phyloP scores from a whole-genome alignment of 2,888 invertebrate species.

The Nomada hirtipes region DNA sequence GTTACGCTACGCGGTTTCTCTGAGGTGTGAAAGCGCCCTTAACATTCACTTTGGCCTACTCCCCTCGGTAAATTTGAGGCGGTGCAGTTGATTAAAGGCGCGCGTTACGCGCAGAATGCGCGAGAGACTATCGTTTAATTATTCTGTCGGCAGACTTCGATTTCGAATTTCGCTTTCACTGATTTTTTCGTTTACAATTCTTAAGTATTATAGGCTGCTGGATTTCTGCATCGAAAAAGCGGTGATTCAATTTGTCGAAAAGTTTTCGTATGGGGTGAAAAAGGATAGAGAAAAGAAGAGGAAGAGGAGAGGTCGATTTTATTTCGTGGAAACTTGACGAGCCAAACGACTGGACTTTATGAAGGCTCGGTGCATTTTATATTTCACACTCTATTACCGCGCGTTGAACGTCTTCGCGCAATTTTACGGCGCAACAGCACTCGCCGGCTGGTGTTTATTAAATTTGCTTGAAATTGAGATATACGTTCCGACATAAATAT shows the following conservation, averaged over 20 bases:
- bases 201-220: too few species aligned
- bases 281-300: neutral
- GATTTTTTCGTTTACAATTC: too few species aligned
- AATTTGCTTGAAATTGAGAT: slow-evolving; percentile 15
- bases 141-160: neutral
- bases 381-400: neutral
- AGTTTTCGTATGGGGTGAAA: neutral
- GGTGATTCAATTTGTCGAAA: too few species aligned
- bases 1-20: slow-evolving; percentile 17
- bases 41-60: slow-evolving; percentile 23
- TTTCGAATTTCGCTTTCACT: neutral
- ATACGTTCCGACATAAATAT: slow-evolving; percentile 20
- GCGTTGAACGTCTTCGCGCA: slow-evolving; percentile 7
- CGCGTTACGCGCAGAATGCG: neutral
- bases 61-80: slow-evolving; percentile 11
- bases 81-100: slow-evolving; percentile 12
- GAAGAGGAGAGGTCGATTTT: neutral
- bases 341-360: slow-evolving; percentile 4
- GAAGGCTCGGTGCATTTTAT: slow-evolving; percentile 3
- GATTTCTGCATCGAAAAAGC: too few species aligned
- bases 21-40: slow-evolving; percentile 12
- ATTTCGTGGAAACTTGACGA: slow-evolving; percentile 22
- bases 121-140: neutral
- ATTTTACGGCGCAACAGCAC: slow-evolving; percentile 18
- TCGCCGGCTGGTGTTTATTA: slow-evolving; percentile 12